Base-by-base conservation (phyloP, 2,797 vertebrate species). In the Eospalax fontanierii region DNA sequence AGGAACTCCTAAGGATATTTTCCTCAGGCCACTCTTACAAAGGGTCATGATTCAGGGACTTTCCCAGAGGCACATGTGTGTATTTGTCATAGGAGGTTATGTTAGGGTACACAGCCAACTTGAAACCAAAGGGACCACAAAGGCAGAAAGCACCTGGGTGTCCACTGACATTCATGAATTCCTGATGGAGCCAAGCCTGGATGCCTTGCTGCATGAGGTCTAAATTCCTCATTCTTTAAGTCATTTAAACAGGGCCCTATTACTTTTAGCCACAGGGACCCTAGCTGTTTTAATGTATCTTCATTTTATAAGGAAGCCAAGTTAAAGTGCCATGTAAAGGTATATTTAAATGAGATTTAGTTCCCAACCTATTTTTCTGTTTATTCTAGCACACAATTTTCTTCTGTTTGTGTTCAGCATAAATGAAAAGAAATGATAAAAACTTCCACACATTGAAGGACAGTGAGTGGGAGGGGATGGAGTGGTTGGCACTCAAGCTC, bases 281-380 rank as follows among this genome's bases (percentile, higher is more conserved):
- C 38, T 54, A 22, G 5, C 1, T 61, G 2, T 90, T 95, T 92
- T 65, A 84, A 68, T 66, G 54, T 91, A 76, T 81, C 38, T 87
- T 78, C 46, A 79, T 82, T 86, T 89, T 87, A 79, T 24, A 90
- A 90, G 91, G 26, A 28, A 91, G 91, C 57, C 89, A 92, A 93
- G 33, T 38, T 93, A 88, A 91, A 15, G 50, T 50, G 3, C 14
- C 43, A 80, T 87, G 78, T 65, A 63, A 38, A 91, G 35, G 26
- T 26, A 90, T 54, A 88, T 88, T 91, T 63, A 78, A 87, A 73
- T 2, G 57, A 5, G 43, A 8, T 89, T 92, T 82, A 75, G 90
- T 94, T 92, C 73, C 22, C 71, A 81, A 93, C 22, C 8, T 73
- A 76, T 70, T 38, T 79, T 88, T n/a, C 83, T 81, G 35, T 84